A percentile compares a stretch with the other conserved stretches of the same genome.
phyloP scores from a whole-genome alignment of 2,797 vertebrate genomes.

The Chiloscyllium punctatum region DNA sequence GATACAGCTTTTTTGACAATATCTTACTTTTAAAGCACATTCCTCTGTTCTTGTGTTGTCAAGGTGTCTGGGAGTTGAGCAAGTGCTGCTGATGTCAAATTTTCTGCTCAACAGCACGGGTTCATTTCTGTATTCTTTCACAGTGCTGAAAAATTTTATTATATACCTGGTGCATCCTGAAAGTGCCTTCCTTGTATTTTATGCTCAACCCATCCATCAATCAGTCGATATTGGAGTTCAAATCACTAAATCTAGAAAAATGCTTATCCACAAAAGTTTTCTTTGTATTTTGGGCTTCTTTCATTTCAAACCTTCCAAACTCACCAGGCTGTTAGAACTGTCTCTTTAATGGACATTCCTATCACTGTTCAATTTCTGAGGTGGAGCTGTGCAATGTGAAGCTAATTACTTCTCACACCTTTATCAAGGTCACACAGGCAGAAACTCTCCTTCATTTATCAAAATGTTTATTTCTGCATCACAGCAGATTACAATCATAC shows the following conservation, averaged over 20 bases:
- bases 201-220: neutral
- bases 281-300: neutral
- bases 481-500: neutral
- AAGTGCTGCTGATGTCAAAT: neutral
- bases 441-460: neutral
- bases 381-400: neutral
- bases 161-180: neutral
- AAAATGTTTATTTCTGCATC: conserved; percentile 38
- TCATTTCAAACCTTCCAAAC: neutral
- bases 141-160: neutral
- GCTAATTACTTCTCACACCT: conserved; percentile 23
- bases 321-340: neutral
- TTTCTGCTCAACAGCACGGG: neutral
- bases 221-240: neutral
- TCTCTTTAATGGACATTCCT: neutral
- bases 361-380: neutral
- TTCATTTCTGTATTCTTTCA: neutral
- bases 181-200: neutral
- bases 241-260: neutral
- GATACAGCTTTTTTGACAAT: too few relatives aligned
- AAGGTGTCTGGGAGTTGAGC: neutral
- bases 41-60: neutral
- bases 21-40: neutral
- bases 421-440: neutral
- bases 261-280: neutral